phyloP scores from a whole-genome alignment of 2,797 vertebrate species.

The Neomorphus geoffroyi region DNA sequence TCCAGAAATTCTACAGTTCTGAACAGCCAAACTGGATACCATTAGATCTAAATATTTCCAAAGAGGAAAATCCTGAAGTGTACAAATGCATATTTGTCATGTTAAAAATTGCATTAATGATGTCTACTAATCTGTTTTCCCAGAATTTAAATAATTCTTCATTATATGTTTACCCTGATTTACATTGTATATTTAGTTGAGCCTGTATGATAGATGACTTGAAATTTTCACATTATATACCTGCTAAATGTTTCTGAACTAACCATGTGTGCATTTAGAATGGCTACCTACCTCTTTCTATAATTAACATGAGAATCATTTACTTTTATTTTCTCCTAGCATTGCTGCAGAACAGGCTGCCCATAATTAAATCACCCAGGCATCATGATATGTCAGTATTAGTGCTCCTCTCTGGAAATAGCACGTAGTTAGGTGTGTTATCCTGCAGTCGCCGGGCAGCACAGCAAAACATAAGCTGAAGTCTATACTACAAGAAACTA shows the following conservation, averaged over 20 bases:
- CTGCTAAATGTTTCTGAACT: background rate
- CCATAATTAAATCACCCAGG: background rate
- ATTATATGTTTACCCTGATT: background rate
- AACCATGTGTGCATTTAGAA: background rate
- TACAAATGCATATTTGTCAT: background rate
- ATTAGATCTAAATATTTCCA: background rate
- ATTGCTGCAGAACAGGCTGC: background rate
- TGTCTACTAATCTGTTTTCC: background rate
- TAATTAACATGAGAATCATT: background rate
- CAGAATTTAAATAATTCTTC: background rate
- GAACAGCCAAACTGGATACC: background rate
- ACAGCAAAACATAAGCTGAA: background rate
- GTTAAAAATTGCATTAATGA: background rate
- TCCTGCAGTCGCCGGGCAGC: background rate
- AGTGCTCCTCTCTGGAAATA: background rate
- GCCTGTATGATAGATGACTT: background rate
- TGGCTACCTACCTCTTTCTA: background rate
- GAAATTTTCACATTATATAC: background rate
- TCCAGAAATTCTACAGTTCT: background rate
- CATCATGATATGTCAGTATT: rapidly evolving
- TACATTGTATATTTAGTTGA: background rate
- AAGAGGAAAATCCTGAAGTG: background rate
- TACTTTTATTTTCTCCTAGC: background rate
- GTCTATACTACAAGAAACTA: background rate
- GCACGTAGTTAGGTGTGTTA: background rate